These are phyloP conservation scores for Nothobranchius kuhntae DNA, from an alignment of 2,113 vertebrate species.

Conservation along the genomic window DNA sequence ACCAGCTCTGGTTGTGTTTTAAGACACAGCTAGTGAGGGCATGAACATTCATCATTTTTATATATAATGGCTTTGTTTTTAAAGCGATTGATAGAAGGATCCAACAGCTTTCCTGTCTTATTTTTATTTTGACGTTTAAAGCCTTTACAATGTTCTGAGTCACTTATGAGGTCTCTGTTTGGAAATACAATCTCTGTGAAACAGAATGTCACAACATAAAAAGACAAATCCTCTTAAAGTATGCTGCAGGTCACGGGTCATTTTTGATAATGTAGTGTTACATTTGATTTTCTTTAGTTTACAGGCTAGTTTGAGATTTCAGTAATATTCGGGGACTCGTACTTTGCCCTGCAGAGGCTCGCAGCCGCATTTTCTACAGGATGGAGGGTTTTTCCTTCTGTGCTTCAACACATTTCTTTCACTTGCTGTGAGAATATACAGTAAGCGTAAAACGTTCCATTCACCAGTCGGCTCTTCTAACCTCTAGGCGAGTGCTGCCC, in stretches of 20 bases:
- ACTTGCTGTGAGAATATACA: slow-evolving; percentile 24
- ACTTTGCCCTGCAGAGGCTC: background rate
- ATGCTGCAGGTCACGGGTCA: background rate
- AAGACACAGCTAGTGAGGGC: background rate
- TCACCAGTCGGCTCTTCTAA: slow-evolving; percentile 32
- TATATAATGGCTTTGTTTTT: slow-evolving; percentile 10
- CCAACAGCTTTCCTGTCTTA: background rate
- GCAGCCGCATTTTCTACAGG: slow-evolving; percentile 11
- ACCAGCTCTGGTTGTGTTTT: slow-evolving; percentile 23
- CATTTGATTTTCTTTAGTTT: background rate
- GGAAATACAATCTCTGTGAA: slow-evolving; percentile 13
- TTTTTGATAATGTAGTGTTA: background rate
- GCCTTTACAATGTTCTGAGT: background rate
- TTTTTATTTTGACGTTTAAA: slow-evolving; percentile 11
- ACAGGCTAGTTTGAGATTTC: slow-evolving; percentile 18
- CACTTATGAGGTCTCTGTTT: slow-evolving; percentile 9
- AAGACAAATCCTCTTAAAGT: background rate
- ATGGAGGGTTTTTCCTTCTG: slow-evolving; percentile 2
- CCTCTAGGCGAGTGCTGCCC: slow-evolving; percentile 49
- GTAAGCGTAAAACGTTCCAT: slow-evolving; percentile 24
- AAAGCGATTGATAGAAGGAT: background rate
- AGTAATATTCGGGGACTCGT: background rate
- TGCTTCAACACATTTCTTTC: slow-evolving; percentile 29
- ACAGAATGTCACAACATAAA: slow-evolving; percentile 9
- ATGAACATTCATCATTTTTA: background rate